Evolutionary conservation across 2,113 vertebrate species (phyloP).

Genomic region (Callorhinus ursinus): DNA sequence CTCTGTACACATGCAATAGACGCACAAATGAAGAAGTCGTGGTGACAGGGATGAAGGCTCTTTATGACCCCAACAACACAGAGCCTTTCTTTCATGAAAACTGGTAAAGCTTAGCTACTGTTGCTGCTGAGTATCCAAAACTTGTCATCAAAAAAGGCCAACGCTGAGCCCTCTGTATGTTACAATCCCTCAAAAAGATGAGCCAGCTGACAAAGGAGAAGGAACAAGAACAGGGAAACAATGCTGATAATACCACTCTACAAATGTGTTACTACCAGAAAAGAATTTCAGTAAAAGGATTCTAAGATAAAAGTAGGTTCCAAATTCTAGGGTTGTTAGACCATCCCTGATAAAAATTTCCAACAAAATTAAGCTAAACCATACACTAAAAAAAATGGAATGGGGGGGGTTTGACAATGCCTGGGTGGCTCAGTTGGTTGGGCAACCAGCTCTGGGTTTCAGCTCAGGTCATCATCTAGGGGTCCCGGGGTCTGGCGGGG

Average conservation of each 20-base stretch:
- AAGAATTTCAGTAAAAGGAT: neutral
- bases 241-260: neutral
- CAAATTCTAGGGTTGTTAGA: neutral
- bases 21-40: neutral
- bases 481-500: neutral
- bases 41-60: neutral
- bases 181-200: neutral
- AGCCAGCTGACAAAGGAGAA: neutral
- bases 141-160: neutral
- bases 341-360: neutral
- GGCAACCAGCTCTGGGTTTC: neutral
- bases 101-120: neutral
- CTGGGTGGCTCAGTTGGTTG: neutral
- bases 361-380: neutral
- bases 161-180: neutral
- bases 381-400: neutral
- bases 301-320: neutral
- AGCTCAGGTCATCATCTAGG: neutral
- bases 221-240: neutral
- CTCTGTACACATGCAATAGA: neutral
- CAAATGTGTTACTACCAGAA: neutral
- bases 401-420: neutral
- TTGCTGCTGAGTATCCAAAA: neutral
- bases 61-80: neutral
- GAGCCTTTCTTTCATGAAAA: neutral